Percentiles rank a stretch among this genome's conserved stretches.
phyloP scores from a whole-genome alignment of 2,888 invertebrate species.

The Drosophila formosana region DNA sequence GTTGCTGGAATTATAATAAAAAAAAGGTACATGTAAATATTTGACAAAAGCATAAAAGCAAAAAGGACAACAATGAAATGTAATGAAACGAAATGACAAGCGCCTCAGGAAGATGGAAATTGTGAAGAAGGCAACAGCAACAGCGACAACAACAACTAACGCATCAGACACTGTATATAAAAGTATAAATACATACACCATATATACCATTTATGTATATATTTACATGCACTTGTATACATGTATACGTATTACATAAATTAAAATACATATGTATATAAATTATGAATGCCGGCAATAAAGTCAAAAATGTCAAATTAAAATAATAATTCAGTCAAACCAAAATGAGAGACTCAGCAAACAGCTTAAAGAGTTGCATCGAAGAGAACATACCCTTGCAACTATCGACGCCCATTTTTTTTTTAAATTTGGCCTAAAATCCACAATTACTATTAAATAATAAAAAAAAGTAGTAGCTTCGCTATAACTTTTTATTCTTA shows the following conservation, averaged over 20 bases:
- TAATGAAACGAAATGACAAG: constrained; percentile 76
- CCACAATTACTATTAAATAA: too few relatives aligned
- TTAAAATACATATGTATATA: constrained; percentile 10
- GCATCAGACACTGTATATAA: constrained; percentile 23
- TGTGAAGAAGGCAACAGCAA: constrained; percentile 12
- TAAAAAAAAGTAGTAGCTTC: too few relatives aligned
- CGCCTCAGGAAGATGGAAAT: constrained; percentile 46
- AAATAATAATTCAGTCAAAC: constrained; percentile 37
- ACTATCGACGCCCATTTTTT: background rate
- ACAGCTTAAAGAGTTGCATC: background rate
- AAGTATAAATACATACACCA: background rate
- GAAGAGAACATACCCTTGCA: background rate
- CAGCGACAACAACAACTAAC: constrained; percentile 6
- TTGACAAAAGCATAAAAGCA: constrained; percentile 66
- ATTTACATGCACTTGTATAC: background rate
- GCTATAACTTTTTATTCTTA: too few relatives aligned
- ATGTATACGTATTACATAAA: background rate
- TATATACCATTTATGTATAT: background rate
- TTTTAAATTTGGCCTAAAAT: too few relatives aligned
- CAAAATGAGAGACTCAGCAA: background rate
- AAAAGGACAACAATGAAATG: constrained; percentile 70
- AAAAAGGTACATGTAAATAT: constrained; percentile 66
- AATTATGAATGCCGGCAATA: constrained; percentile 32
- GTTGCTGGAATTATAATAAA: constrained; percentile 3
- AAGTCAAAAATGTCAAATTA: constrained; percentile 52